Evolutionary conservation across 2,797 vertebrate species (phyloP), one percentile per base, ranked within the genome.

Genomic region (Sebastes baramenuke): DNA sequence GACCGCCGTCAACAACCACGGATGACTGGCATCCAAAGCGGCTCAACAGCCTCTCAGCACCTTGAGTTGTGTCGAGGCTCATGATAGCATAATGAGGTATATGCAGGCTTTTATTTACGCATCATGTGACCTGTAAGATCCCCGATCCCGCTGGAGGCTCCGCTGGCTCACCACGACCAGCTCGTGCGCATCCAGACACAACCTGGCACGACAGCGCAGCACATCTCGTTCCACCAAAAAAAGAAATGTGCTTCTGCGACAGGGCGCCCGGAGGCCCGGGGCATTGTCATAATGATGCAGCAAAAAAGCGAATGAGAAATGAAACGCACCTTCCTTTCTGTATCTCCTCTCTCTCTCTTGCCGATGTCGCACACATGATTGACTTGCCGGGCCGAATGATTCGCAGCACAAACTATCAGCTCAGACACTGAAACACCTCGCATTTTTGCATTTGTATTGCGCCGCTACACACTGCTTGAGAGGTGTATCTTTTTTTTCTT

Each of bases 261-360:
- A 14, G 62, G 62, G 67, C 0, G 61, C 74, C 82, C 7, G 13
- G 75, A 75, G 86, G 71, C 69, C 70, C 0, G 0, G 18, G 32
- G 42, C 66, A 8, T 75, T 76, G 81, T 84, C 81, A 73, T 80
- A 65, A 84, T 34, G 82, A 88, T 78, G 60, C 86, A 83, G 84
- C 60, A 14, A 22, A 14, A 22, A 80, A 75, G 25, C 22, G 2
- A 80, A 80, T 69, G 62, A 82, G 42, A 79, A 71, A 70, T 66
- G 65, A 75, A 67, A 77, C 14, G 32, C 13, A 60, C 67, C 34
- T 22, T 38, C 58, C 16, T 22, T 22, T 18, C 68, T 1, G 58
- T 67, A 8, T 54, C 67, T 71, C 66, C 62, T 60, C 32, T 68
- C 18, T 7, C 18, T 7, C 4, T 58, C 11, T 2, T 8, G 27